These are phyloP conservation scores for Oxygymnocypris stewartii DNA, from an alignment of 2,113 vertebrate species.

Conservation along the genomic window DNA sequence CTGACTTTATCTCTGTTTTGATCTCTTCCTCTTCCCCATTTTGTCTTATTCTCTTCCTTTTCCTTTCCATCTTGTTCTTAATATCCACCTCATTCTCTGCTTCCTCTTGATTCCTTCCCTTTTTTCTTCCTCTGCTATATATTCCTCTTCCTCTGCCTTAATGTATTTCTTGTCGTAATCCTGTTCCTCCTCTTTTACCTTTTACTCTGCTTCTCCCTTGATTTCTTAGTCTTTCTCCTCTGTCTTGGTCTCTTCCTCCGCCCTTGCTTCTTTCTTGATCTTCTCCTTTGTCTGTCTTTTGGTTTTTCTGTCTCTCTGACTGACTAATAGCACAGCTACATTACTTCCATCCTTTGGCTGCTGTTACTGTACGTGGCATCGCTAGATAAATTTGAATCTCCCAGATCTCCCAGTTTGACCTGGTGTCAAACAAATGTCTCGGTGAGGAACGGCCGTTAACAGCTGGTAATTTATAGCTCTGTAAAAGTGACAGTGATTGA, in stretches of 20 bases:
- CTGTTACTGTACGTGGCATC: not conserved
- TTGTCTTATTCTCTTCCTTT: constrained; percentile 23
- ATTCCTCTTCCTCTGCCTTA: constrained; percentile 2
- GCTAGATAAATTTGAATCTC: not conserved
- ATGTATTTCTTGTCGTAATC: not conserved
- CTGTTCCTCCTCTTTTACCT: too few relatives aligned
- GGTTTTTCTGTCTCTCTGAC: constrained; percentile 3
- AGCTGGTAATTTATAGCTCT: constrained; percentile 18
- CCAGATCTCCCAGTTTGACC: constrained; percentile 24
- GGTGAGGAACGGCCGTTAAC: not conserved
- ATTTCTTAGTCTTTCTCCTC: constrained; percentile 7
- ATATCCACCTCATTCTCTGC: not conserved
- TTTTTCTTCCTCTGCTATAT: not conserved
- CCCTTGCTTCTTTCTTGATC: constrained; percentile 25
- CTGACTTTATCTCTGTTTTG: not conserved
- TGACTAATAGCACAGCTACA: not conserved
- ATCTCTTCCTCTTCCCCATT: not conserved
- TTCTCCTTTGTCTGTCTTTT: not conserved
- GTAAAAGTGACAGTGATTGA: constrained; percentile 32
- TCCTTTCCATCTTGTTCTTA: not conserved
- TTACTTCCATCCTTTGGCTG: not conserved
- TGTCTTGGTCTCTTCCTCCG: constrained; percentile 48
- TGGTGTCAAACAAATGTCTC: constrained; percentile 31
- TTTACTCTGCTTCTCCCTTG: not conserved
- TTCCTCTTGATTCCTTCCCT: not conserved